Base-by-base conservation (phyloP, 2,113 vertebrate genomes). In the Noctilio leporinus region DNA sequence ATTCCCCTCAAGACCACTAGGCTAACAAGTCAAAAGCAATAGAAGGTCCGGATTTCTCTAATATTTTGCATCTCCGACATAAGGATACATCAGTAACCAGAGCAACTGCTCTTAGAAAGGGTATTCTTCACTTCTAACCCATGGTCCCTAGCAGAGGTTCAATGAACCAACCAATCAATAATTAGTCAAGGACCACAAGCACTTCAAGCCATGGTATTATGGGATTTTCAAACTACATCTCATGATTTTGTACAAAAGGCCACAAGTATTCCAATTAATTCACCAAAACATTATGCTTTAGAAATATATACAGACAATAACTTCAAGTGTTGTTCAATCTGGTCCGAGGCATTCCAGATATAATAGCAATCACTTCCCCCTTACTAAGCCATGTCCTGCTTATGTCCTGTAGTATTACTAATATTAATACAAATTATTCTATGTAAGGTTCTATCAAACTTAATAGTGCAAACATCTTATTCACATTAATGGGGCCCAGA, bases 391-490 rank as follows among this genome's bases (percentile, higher is more conserved):
- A 95, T 95, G 95, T 96, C 93, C 93, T 95, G 80, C 84, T 96
- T 96, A 81, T 86, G 86, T 69, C 96, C 95, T 70, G 83, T 92
- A 96, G 96, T 93, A 96, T 83, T 70, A 84, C 83, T 95, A 97
- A 96, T 94, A 97, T 97, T 97, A 96, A 96, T 96, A 96, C 95
- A 98, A 98, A 98, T 97, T 97, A 97, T 96, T 92, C 89, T 95
- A 96, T 87, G 96, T 91, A 96, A 97, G 94, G 85, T 97, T 97
- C 89, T 97, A 96, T 95, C 96, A 96, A 96, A 97, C 96, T 95
- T 97, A 98, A 96, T 97, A 97, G 87, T 92, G 87, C 96, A 96
- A 69, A 51, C 96, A 97, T 94, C 95, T 97, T 96, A 92, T 81
- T 97, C 64, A 0, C 86, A 76, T 92, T 96, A 96, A 96, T 94